Evolutionary conservation across 2,113 vertebrate genomes (phyloP), one percentile per base, ranked within the genome.

Genomic region (Aptenodytes forsteri): DNA sequence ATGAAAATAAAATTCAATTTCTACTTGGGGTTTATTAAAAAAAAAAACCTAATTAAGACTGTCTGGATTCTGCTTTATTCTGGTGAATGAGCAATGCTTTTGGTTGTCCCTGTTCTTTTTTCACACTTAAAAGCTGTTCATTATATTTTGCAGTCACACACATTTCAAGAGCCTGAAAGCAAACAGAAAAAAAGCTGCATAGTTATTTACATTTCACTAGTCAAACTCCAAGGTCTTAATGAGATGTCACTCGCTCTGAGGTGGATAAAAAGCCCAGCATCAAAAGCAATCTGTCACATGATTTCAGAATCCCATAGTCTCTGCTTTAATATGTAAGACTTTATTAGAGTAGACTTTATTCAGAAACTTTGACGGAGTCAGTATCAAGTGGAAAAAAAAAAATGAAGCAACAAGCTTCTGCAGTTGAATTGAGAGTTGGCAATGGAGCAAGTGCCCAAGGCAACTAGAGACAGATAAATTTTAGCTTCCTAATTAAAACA

Each of bases 161-260:
- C 77, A 87, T 84, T 93, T 94, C 23, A 26, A 95, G 73, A 87
- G 77, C 52, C 91, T 95, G 87, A 94, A 96, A 94, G 89, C 96
- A 93, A 94, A 85, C 61, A 96, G 83, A 95, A 87, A 89, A 89
- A 69, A 85, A 87, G 58, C 90, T 91, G 82, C 58, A 6, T 7
- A 72, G 93, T 92, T 93, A 95, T 97, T 91, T 93, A 94, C 91
- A 97, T 89, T 95, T 95, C 89, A 93, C 50, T 95, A 97, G 88
- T 93, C 90, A 93, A 70, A 93, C 75, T 96, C 91, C 69, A 87
- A 92, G 65, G 69, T 93, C 84, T 90, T 96, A 97, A 97, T 72
- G 93, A 97, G 89, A 91, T 86, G 91, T 95, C 93, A 95, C 83
- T 95, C 5, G 71, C 87, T 96, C 75, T 40, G 62, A 90, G 86